phyloP scores from a whole-genome alignment of 2,888 invertebrate genomes.

The Hypomecis atomaria region DNA sequence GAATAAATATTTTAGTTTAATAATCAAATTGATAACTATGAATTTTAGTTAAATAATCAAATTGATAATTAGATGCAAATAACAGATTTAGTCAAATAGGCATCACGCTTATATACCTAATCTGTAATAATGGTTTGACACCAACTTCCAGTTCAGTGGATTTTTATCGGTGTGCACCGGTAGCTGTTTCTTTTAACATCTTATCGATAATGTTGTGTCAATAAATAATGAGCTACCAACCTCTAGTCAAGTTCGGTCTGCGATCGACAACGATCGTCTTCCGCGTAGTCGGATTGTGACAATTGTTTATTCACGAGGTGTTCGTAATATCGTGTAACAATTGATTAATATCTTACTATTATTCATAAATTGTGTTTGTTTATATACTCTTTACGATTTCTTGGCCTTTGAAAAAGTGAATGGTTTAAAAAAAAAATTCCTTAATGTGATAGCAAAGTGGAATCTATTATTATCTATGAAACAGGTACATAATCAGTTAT shows the following conservation, averaged over 20 bases:
- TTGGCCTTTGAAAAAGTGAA: not conserved
- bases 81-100: too few relatives aligned
- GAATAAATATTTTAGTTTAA: not conserved
- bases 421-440: not conserved
- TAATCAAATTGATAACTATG: not conserved
- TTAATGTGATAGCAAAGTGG: not conserved
- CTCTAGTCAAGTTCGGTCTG: not conserved
- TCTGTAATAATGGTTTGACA: not conserved
- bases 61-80: too few relatives aligned
- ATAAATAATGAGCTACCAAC: not conserved
- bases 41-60: too few relatives aligned
- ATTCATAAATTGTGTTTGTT: not conserved
- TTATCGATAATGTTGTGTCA: not conserved
- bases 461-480: not conserved
- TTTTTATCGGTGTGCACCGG: not conserved
- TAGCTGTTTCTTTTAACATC: not conserved
- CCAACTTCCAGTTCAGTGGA: not conserved
- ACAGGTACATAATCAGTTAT: not conserved
- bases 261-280: constrained; percentile 6
- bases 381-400: not conserved
- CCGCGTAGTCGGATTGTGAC: not conserved
- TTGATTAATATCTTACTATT: too few relatives aligned
- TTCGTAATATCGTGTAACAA: not conserved
- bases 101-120: too few relatives aligned
- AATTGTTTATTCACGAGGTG: not conserved